Evolutionary conservation across 2,888 invertebrate genomes (phyloP), one percentile per base, ranked within the genome.

Genomic region (Chymomyza caudatula): DNA sequence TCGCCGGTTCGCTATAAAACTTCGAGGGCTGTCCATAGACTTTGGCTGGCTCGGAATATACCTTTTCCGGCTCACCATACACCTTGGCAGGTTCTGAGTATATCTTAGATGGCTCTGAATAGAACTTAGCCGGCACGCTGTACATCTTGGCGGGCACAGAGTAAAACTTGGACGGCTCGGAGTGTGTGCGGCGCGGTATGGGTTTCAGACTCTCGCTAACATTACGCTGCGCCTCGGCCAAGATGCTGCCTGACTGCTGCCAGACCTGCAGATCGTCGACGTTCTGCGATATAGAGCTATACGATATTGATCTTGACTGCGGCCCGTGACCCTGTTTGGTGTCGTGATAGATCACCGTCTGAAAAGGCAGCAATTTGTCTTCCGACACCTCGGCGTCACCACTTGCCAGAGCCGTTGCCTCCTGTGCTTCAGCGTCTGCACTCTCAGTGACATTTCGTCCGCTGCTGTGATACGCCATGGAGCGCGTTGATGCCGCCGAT

Each of bases 11-110:
- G 17, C 92, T 91, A 73, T 93, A 93, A 63, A 92, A 91, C 76
- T 92, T 93, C 2, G 92, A 92, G 0, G 94, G 94, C 79, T 93
- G 92, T 17, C 92, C 91, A 77, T 92, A 93, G 0, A 92, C 85
- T 74, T 91, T 91, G 2, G 91, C 89, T 0, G 92, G 92, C 62
- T 91, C 90, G 0, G 91, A 90, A 73, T 92, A 92, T 0, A 92
- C 86, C 62, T 92, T 91, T 13, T 91, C 91, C 0, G 92, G 92
- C 74, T 92, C 91, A 0, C 91, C 88, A 74, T 92, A 92, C 17
- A 92, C 88, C 71, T 92, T 92, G 0, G 93, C 92, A 0, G 93
- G 93, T 74, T 92, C 91, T 3, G 92, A 91, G 74, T 93, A 93
- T 20, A 92, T 90, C 76, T 92, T 92, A 0, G 93, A 91, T 0